Evolutionary conservation across 1,140 invertebrate species (phyloP).

Genomic region (Bradysia coprophila): DNA sequence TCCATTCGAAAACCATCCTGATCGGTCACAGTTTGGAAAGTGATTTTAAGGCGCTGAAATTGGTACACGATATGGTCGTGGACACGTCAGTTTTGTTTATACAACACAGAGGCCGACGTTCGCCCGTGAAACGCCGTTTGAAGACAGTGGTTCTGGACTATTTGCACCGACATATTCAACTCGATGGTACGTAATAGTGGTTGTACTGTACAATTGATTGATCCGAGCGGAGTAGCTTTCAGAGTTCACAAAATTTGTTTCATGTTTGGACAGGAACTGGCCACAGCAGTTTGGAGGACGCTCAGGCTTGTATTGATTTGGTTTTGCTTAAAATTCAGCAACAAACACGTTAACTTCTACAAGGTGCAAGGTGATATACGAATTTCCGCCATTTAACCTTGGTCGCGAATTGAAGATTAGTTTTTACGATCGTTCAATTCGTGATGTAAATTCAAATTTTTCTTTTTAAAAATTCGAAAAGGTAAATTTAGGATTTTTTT

Average conservation of each 20-base stretch:
- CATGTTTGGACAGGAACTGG: conserved; percentile 72
- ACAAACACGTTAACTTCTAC: too few species aligned
- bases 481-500: too few species aligned
- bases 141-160: conserved; percentile 72
- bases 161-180: conserved; percentile 88
- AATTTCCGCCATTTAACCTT: too few species aligned
- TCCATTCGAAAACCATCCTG: conserved; percentile 78
- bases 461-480: too few species aligned
- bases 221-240: too few species aligned
- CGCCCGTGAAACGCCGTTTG: conserved; percentile 78
- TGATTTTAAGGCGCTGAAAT: conserved; percentile 83
- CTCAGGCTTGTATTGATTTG: conserved; percentile 57
- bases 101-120: conserved; percentile 84
- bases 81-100: conserved; percentile 93
- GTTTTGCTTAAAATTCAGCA: too few species aligned
- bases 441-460: too few species aligned
- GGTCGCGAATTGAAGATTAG: too few species aligned
- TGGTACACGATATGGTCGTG: conserved; percentile 78
- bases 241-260: too few species aligned
- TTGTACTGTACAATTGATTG: too few species aligned
- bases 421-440: too few species aligned
- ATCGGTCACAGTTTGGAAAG: conserved; percentile 94
- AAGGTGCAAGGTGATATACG: too few species aligned
- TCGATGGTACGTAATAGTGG: conserved; percentile 64
- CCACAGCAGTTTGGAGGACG: conserved; percentile 95